Conservation (phyloP, 1,140 invertebrate species). For the Eurosta solidaginis region DNA sequence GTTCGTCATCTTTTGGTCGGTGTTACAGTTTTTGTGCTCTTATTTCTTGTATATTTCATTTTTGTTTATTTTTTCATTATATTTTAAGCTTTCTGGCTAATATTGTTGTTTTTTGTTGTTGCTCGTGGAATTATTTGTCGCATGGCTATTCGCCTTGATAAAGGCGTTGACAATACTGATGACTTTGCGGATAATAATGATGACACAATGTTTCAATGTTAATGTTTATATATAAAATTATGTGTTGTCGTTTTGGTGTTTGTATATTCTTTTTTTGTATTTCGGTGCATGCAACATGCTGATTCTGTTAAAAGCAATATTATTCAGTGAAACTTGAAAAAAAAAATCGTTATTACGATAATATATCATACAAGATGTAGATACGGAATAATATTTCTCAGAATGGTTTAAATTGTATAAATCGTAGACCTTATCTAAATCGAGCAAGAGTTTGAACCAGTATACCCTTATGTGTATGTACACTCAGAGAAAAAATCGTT, state of each 20-base stretch:
- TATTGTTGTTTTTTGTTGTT: too few species aligned
- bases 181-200: slow-evolving; percentile 19
- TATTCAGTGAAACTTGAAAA: neutral
- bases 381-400: too few species aligned
- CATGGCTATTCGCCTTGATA: slow-evolving; percentile 12
- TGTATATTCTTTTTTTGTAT: neutral
- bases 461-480: too few species aligned
- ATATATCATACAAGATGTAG: too few species aligned
- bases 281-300: neutral
- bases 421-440: too few species aligned
- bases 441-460: too few species aligned
- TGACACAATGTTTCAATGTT: slow-evolving; percentile 26
- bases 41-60: neutral
- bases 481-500: too few species aligned
- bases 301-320: neutral
- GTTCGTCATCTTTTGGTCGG: neutral
- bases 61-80: neutral
- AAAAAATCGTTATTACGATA: slow-evolving; percentile 5
- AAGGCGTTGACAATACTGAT: slow-evolving; percentile 16
- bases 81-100: too few species aligned
- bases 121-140: too few species aligned
- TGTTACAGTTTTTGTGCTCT: neutral
- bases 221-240: slow-evolving; percentile 8
- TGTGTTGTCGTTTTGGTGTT: neutral
- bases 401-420: too few species aligned